Conservation (phyloP, 2,113 vertebrate species). For the Pedetes capensis region DNA sequence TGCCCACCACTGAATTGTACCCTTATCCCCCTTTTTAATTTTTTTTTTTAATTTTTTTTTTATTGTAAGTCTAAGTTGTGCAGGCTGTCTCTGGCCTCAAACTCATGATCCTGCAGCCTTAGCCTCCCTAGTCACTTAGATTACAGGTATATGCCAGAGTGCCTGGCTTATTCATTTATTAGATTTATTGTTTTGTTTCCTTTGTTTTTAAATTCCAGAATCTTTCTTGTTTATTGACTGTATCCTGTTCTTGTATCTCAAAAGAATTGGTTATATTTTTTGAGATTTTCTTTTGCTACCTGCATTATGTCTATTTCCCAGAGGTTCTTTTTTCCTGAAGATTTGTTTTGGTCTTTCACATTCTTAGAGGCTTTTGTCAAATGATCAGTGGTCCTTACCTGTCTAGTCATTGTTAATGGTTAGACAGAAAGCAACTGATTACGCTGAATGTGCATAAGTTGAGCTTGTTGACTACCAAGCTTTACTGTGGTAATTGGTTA, state of each 20-base stretch:
- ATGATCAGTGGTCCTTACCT: not conserved
- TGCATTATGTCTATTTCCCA: not conserved
- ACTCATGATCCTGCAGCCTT: too few species aligned
- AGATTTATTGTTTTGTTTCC: not conserved
- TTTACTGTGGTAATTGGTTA: not conserved
- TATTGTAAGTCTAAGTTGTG: too few species aligned
- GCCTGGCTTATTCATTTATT: too few species aligned
- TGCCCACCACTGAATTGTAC: too few species aligned
- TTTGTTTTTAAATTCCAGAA: not conserved
- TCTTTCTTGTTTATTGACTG: not conserved
- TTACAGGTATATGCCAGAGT: too few species aligned
- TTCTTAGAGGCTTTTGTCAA: not conserved
- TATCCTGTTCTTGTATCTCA: too few species aligned
- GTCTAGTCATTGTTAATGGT: not conserved
- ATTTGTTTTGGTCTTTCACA: not conserved
- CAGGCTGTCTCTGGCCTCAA: too few species aligned
- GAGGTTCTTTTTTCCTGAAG: not conserved
- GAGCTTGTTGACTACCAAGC: not conserved
- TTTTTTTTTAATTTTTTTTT: too few species aligned
- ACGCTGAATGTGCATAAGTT: not conserved
- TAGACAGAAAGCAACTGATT: not conserved
- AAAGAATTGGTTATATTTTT: not conserved
- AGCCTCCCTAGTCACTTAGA: too few species aligned
- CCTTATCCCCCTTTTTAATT: too few species aligned
- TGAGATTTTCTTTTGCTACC: not conserved